A percentile compares a stretch with the other conserved stretches of the same genome.
Evolutionary conservation across 2,113 vertebrate genomes (phyloP).

Genomic region (Caranx melampygus): DNA sequence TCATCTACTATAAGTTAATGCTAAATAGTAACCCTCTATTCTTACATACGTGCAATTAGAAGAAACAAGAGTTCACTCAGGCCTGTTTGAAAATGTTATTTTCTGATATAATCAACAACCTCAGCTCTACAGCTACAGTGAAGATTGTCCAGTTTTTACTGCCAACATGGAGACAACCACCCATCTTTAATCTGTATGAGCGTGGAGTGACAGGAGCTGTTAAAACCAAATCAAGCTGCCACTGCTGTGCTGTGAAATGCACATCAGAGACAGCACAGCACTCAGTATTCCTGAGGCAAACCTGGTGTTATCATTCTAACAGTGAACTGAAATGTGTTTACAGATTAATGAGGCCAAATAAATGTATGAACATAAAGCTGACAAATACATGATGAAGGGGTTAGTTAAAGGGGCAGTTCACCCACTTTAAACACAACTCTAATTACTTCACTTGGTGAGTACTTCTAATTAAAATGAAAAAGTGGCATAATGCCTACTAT

Average conservation of each 20-base stretch:
- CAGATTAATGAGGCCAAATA: background rate
- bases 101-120: background rate
- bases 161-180: background rate
- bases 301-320: background rate
- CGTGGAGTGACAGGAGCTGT: constrained; percentile 6
- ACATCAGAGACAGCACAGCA: background rate
- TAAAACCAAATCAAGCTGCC: background rate
- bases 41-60: background rate
- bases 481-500: background rate
- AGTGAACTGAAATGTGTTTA: background rate
- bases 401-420: too few relatives aligned
- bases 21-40: constrained; percentile 4
- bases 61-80: background rate
- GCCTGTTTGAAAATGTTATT: background rate
- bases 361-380: background rate
- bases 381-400: background rate
- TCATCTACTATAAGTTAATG: background rate
- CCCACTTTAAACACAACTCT: background rate
- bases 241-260: constrained; percentile 10
- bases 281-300: background rate
- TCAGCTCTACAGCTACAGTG: background rate
- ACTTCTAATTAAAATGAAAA: background rate
- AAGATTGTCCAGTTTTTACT: background rate
- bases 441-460: background rate
- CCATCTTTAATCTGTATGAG: background rate